These are phyloP conservation scores for Artibeus jamaicensis DNA, from an alignment of 2,797 vertebrate genomes.

Conservation along the genomic window DNA sequence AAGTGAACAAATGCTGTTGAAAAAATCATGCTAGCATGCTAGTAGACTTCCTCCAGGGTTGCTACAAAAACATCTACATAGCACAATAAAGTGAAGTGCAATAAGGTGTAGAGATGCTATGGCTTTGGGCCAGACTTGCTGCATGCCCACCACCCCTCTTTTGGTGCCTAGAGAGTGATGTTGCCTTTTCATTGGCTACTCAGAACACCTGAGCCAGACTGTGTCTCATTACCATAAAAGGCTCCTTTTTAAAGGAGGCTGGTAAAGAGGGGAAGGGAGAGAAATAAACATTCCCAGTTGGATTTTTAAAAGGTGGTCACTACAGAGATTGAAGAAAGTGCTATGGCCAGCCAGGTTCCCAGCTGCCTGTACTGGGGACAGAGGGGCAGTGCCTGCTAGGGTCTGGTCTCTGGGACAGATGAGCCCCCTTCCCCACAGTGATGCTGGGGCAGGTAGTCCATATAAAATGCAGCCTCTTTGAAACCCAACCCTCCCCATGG, in stretches of 20 bases:
- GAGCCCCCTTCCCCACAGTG: neutral
- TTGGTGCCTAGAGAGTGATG: neutral
- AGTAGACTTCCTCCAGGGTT: neutral
- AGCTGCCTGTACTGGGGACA: fast-evolving
- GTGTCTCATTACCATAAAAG: neutral
- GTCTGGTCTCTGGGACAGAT: neutral
- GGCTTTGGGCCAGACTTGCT: neutral
- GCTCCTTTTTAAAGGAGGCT: neutral
- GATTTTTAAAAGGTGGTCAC: neutral
- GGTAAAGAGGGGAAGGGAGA: neutral
- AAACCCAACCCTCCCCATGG: neutral
- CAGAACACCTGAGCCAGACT: neutral
- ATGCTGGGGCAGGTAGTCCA: no score
- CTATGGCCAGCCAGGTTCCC: neutral
- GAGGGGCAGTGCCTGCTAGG: neutral
- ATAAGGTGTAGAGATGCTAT: neutral
- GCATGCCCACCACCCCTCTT: neutral
- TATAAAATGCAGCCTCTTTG: neutral
- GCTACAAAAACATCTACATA: neutral
- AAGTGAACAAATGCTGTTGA: neutral
- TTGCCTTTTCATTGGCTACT: neutral
- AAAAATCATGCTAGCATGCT: neutral
- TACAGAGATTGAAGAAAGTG: neutral
- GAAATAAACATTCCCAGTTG: neutral
- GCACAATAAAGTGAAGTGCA: neutral